Evolutionary conservation across 2,888 invertebrate species (phyloP).

Genomic region (Phengaris arion): DNA sequence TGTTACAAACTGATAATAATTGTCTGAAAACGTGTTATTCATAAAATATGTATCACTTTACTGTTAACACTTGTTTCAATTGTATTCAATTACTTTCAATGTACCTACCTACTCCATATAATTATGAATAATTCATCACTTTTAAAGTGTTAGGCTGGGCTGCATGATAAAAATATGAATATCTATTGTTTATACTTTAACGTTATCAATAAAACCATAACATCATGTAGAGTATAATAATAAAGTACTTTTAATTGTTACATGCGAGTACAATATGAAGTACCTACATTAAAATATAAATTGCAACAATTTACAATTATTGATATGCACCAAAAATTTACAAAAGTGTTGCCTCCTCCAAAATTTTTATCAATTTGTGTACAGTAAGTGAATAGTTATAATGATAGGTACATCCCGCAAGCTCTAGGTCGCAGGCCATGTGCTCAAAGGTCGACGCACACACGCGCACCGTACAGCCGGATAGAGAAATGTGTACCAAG

Average conservation of each 20-base stretch:
- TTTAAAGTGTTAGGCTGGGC: neutral
- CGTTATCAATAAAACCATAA: no score
- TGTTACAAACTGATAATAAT: neutral
- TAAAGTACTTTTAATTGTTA: no score
- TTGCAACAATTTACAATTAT: neutral
- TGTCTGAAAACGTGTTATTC: neutral
- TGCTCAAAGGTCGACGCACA: slow-evolving; percentile 57
- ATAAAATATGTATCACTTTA: neutral
- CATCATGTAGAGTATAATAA: no score
- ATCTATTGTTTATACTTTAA: no score
- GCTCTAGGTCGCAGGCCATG: slow-evolving; percentile 59
- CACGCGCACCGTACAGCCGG: slow-evolving; percentile 44
- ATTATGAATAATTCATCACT: neutral
- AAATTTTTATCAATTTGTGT: slow-evolving; percentile 26
- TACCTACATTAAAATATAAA: no score
- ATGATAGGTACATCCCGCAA: slow-evolving; percentile 52
- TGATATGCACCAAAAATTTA: neutral
- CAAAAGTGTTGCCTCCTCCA: slow-evolving; percentile 33
- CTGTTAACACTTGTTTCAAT: no score
- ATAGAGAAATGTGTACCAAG: slow-evolving; percentile 28
- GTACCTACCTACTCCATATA: neutral
- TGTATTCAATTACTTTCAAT: no score
- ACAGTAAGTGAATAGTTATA: slow-evolving; percentile 46
- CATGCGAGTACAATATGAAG: no score
- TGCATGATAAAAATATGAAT: no score